Base-by-base conservation (phyloP, 2,797 vertebrate genomes). In the Anguilla obscura region DNA sequence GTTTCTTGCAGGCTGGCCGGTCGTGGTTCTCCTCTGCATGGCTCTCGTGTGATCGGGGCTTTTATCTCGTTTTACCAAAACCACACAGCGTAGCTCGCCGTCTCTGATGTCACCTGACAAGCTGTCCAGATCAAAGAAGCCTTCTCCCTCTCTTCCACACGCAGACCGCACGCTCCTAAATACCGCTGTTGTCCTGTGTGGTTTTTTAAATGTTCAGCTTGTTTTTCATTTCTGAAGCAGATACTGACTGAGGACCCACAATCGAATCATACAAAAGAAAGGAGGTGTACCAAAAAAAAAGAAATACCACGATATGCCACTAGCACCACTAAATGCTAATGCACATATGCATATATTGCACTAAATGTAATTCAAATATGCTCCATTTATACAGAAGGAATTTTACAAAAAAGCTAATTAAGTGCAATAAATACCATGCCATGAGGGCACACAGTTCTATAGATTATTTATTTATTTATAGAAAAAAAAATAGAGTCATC, bases 121-220 rank as follows among this genome's bases (percentile, higher is more conserved):
- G 79, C 79, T 82, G 79, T 82, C 45, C 79, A 10, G 79, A 82
- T 82, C 79, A 82, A 82, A 82, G 40, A 50, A 4, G 79, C 18
- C 40, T 16, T 82, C 9, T 8, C 21, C 9, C 79, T 50, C 79
- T 21, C 45, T 45, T 9, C 21, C 45, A 1, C 40, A 40, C 79
- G 7, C n/a, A 69, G 1, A 48, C 76, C 79, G 9, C 33, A 14
- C 79, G 1, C 18, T 18, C 33, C 40, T 82, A n/a, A 82, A 82
- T 18, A 9, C 79, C 50, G 45, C 24, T 21, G 48, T 82, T 82
- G 45, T 48, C 79, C 24, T 82, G 45, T 50, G 40, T 24, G 74
- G 33, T n/a, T 48, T 50, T 82, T 8, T 82, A 24, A 48, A 50
- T n/a, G 21, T 10, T 4, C 40, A 45, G 40, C 7, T 50, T 82